These are phyloP conservation scores for Cepaea nemoralis DNA, from an alignment of 1,140 invertebrate genomes.

Conservation along the genomic window DNA sequence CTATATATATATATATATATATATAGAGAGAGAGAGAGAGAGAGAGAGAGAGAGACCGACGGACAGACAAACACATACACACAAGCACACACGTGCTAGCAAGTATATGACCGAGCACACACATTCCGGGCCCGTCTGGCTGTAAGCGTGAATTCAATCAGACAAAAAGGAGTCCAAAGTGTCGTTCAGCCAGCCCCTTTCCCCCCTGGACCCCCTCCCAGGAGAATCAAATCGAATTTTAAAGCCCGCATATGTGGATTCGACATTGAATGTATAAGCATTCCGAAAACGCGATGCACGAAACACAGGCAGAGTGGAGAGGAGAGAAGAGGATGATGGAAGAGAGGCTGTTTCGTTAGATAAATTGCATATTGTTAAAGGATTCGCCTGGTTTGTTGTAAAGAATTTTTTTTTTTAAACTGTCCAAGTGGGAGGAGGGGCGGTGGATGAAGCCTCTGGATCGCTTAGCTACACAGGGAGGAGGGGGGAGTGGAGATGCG, in stretches of 20 bases:
- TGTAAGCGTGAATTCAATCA: background rate
- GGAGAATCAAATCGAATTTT: background rate
- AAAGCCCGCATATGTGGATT: background rate
- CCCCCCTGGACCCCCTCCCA: too few species aligned
- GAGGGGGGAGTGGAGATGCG: background rate
- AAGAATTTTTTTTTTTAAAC: background rate
- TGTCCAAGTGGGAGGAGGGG: background rate
- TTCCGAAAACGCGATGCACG: background rate
- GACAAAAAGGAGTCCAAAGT: background rate
- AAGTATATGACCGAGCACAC: too few species aligned
- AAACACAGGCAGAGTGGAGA: too few species aligned
- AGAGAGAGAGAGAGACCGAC: too few species aligned
- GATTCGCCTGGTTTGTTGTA: background rate
- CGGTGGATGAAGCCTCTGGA: background rate
- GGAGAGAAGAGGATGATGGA: too few species aligned
- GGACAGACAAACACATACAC: too few species aligned
- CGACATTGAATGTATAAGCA: slow-evolving; percentile 4
- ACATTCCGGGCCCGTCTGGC: too few species aligned
- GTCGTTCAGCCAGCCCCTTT: background rate
- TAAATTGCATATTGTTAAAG: background rate
- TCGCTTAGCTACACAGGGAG: background rate
- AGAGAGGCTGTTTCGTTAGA: background rate
- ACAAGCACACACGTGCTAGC: too few species aligned
- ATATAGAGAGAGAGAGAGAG: too few species aligned
- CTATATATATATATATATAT: too few species aligned